Evolutionary conservation across 2,797 vertebrate species (phyloP), one percentile per base, ranked within the genome.

Genomic region (Cephalopachus bancanus): DNA sequence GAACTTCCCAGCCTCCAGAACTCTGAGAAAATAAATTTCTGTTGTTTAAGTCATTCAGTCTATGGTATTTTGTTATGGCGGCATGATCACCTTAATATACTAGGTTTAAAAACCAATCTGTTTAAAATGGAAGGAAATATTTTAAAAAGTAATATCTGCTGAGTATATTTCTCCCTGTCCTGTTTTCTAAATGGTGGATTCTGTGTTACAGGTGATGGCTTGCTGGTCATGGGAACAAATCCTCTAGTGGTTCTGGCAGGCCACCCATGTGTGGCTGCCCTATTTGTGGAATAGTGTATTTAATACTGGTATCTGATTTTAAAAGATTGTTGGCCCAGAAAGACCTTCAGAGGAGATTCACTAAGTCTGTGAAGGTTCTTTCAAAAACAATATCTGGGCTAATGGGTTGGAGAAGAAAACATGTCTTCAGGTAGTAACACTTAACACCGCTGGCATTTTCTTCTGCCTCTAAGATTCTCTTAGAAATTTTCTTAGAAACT

Each of bases 111-210:
- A 69, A 53, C 10, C 7, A 49, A 8, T 83, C 16, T 49, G 95
- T 95, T 85, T 81, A 20, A 89, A 85, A 62, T 67, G 30, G 59
- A 91, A 84, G 76, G 72, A 87, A 91, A 88, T 14, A 53, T 37
- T 30, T 37, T 30, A 37, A 59, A 91, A 84, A 62, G 76, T 37
- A 57, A 30, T 57, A 20, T 4, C 33, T 76, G 7, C 24, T 87
- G 60, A 12, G 62, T 92, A 17, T 30, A 44, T 15, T 22, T 64
- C n/a, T 64, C n/a, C 17, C 22, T 67, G 4, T 57, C 44, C 11
- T 85, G 20, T 76, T 80, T 74, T 89, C 53, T n/a, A n/a, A 81
- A 67, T 15, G 44, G n/a, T 80, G 22, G 79, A 53, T 30, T 78
- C 65, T 53, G 62, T 37, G 64, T 10, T 49, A 60, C 1, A 11